These are phyloP conservation scores for Eumacrocentrus americanus DNA, from an alignment of 2,888 invertebrate species.

Conservation along the genomic window DNA sequence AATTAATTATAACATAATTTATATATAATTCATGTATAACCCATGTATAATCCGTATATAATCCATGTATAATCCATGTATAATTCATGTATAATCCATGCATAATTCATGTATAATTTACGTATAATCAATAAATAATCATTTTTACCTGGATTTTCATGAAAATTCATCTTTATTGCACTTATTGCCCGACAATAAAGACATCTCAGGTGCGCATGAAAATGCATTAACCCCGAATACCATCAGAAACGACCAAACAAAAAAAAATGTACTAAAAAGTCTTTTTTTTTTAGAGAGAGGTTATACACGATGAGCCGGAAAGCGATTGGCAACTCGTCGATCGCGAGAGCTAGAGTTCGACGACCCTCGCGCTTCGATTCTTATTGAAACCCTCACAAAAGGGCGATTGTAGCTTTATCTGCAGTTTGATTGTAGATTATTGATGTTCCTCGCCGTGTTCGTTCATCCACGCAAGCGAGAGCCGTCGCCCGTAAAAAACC, in stretches of 20 bases:
- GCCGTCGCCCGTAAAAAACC: conserved; percentile 55
- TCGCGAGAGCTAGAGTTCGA: conserved; percentile 32
- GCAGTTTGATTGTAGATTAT: conserved; percentile 62
- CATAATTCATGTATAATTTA: too few relatives aligned
- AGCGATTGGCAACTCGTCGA: conserved; percentile 29
- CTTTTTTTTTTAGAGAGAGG: conserved; percentile 9
- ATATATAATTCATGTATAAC: too few relatives aligned
- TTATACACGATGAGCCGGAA: conserved; percentile 26
- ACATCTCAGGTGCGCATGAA: neutral
- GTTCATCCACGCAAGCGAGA: conserved; percentile 52
- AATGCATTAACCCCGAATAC: neutral
- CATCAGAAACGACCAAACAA: neutral
- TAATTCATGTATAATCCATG: too few relatives aligned
- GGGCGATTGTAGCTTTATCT: conserved; percentile 60
- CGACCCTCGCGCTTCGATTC: conserved; percentile 52
- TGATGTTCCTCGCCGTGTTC: conserved; percentile 60
- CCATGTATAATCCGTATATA: too few relatives aligned
- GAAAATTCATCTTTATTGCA: neutral
- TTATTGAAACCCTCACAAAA: conserved; percentile 60
- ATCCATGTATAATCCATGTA: too few relatives aligned
- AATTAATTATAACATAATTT: too few relatives aligned
- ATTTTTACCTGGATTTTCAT: neutral
- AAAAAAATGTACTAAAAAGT: neutral
- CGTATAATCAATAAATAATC: neutral
- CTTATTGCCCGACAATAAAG: neutral